These are phyloP conservation scores for Limanda limanda DNA, from an alignment of 2,113 vertebrate species.

Conservation along the genomic window DNA sequence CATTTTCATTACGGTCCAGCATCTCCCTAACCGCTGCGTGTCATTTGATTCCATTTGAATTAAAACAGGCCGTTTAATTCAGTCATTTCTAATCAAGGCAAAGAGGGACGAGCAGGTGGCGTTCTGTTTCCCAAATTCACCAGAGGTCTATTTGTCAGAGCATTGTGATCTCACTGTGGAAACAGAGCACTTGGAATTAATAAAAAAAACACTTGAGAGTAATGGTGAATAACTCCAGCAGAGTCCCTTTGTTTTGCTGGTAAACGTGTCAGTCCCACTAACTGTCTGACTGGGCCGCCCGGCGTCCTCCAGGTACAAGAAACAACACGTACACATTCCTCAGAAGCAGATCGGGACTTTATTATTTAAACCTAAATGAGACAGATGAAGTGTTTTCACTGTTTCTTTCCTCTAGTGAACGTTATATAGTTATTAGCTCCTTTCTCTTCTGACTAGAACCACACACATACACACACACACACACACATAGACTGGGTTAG, in stretches of 20 bases:
- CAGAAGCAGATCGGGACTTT: not conserved
- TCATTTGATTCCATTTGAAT: slow-evolving; percentile 79
- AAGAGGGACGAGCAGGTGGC: slow-evolving; percentile 74
- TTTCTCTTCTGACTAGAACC: too few relatives aligned
- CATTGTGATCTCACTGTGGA: slow-evolving; percentile 48
- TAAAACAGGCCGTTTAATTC: slow-evolving; percentile 72
- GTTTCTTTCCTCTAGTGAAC: not conserved
- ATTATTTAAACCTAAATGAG: not conserved
- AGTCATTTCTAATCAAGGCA: slow-evolving; percentile 74
- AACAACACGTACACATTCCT: not conserved
- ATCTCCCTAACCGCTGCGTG: slow-evolving; percentile 55
- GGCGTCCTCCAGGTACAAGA: not conserved
- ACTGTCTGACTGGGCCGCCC: not conserved
- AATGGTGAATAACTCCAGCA: slow-evolving; percentile 56
- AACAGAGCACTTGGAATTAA: slow-evolving; percentile 71
- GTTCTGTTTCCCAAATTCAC: slow-evolving; percentile 38
- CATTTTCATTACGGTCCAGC: slow-evolving; percentile 69
- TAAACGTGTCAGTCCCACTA: slow-evolving; percentile 35
- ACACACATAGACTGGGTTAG: too few relatives aligned
- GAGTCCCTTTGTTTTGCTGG: slow-evolving; percentile 30
- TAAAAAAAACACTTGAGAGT: slow-evolving; percentile 43
- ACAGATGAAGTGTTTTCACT: not conserved
- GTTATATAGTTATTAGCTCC: too few relatives aligned
- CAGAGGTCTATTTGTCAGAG: slow-evolving; percentile 55
- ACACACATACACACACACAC: too few relatives aligned